Base-by-base conservation (phyloP, 2,888 invertebrate genomes). In the Amphimallon solstitiale region DNA sequence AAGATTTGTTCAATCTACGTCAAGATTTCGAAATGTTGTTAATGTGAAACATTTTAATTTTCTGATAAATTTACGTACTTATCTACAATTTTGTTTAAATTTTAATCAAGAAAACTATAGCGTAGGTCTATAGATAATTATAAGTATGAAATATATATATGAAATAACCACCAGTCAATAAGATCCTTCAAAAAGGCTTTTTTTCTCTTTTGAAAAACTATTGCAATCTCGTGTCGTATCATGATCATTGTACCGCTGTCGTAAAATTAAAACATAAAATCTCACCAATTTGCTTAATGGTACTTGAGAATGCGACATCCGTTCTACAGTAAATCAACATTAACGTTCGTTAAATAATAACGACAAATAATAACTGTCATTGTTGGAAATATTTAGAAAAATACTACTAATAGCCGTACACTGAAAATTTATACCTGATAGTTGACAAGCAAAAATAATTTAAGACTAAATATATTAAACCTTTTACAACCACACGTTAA, bases 401-500 rank as follows among this genome's bases (percentile, higher is more conserved):
- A 34, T 48, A 37, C 21, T 29, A 46, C 56, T 64, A 64, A 64
- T 64, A 46, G 54, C 64, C 64, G 54, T 64, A 54, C 46, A 56
- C 46, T 54, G 51, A 45, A 40, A 71, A 70, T 71, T 71, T 71
- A 71, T 54, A 68, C 56, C 67, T 56, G 63, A 69, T 65, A 68
- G 65, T 51, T 37, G 51, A 56, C 56, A 23, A 59, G 56, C 56
- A 59, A 68, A 69, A 70, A 65, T 69, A 67, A 63, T 67, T 60
- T 65, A 49, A 65, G 68, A 34, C 59, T 52, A 63, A 63, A 66
- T 61, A 68, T 68, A 70, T 69, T 69, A 69, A 69, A 70, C 62
- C 62, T 67, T 72, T 71, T 72, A 72, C 66, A 63, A 62, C 65
- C 34, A 59, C 67, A 64, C 68, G 70, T 68, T 73, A 73, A 73